phyloP scores from a whole-genome alignment of 2,797 vertebrate genomes.

The Notamacropus eugenii region DNA sequence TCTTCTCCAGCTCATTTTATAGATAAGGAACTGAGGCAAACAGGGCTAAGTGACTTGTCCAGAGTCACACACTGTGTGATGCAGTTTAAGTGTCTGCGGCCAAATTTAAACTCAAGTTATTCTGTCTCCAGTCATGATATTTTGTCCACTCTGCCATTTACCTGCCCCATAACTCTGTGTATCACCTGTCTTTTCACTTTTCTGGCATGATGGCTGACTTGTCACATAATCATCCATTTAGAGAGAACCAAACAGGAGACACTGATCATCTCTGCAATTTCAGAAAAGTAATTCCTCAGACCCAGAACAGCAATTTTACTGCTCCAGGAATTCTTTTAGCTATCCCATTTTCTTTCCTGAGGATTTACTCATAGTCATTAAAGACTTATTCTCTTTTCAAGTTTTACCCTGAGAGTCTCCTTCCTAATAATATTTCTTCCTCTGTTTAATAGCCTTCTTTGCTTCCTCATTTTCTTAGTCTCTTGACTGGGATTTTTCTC shows the following conservation, averaged over 20 bases:
- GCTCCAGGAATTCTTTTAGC: neutral
- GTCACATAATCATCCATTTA: neutral
- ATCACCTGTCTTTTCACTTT: neutral
- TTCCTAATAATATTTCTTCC: neutral
- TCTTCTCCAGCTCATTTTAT: neutral
- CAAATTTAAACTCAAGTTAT: neutral
- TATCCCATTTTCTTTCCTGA: neutral
- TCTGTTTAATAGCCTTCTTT: neutral
- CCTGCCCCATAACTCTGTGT: neutral
- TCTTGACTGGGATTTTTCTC: neutral
- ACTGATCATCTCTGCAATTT: neutral
- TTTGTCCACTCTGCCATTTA: neutral
- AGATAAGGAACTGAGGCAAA: neutral
- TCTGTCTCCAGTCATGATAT: neutral
- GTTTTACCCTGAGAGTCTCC: neutral
- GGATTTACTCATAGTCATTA: neutral
- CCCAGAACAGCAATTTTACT: neutral
- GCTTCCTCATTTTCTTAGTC: neutral
- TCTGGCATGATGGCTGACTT: neutral
- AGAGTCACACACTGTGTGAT: no score
- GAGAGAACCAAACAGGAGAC: neutral
- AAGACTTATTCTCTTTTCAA: neutral
- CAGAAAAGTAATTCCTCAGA: neutral
- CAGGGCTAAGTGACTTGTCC: neutral
- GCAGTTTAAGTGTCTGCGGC: neutral